These are phyloP conservation scores for Itoplectis maculator DNA, from an alignment of 2,888 invertebrate genomes.

Conservation along the genomic window DNA sequence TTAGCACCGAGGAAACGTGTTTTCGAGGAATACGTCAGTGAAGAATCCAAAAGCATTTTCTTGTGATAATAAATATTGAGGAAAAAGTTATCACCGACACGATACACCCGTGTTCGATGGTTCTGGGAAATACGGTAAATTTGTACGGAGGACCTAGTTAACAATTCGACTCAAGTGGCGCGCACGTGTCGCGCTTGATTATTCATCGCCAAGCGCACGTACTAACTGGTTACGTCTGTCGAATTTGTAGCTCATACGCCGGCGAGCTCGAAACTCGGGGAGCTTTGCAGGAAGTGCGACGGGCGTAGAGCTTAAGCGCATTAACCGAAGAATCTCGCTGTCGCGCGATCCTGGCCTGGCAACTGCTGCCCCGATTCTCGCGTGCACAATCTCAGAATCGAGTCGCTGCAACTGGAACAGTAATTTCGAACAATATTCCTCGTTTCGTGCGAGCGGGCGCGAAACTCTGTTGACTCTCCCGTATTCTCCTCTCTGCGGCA, in stretches of 20 bases:
- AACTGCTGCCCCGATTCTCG: not conserved
- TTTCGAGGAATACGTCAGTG: too few species aligned
- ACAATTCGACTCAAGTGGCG: not conserved
- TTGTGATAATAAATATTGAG: too few species aligned
- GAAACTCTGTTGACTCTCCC: not conserved
- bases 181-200: not conserved
- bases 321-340: conserved; percentile 6
- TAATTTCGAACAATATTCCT: conserved; percentile 1
- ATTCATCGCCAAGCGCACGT: not conserved
- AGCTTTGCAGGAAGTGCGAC: not conserved
- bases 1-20: not conserved
- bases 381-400: not conserved
- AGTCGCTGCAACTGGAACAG: not conserved
- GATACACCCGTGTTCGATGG: too few species aligned
- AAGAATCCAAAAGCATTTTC: not conserved
- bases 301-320: conserved; percentile 5
- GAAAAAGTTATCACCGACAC: too few species aligned
- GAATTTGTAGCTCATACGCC: conserved; percentile 8
- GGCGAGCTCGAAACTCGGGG: not conserved
- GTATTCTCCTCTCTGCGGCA: not conserved
- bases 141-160: not conserved
- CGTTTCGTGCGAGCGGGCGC: not conserved
- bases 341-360: not conserved
- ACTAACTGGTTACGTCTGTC: not conserved
- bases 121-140: not conserved